phyloP scores from a whole-genome alignment of 2,113 vertebrate genomes.

The Sula dactylatra region DNA sequence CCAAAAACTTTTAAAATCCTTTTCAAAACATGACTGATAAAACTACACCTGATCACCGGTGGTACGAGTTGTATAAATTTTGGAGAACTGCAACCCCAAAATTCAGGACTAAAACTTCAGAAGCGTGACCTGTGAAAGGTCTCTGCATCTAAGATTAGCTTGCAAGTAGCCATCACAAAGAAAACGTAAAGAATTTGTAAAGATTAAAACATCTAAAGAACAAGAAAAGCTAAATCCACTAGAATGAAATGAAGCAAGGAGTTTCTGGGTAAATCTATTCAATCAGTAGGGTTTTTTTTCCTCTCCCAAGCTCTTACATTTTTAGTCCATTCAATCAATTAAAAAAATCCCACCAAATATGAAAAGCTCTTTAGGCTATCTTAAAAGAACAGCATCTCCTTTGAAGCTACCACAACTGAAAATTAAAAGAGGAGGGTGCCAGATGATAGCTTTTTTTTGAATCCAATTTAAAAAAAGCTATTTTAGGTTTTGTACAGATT shows the following conservation, averaged over 20 bases:
- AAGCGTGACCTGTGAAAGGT: not conserved
- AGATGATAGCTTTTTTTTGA: not conserved
- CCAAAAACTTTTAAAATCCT: not conserved
- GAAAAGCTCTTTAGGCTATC: not conserved
- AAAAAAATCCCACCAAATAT: not conserved
- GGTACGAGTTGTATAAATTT: fast-evolving
- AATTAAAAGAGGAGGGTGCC: not conserved
- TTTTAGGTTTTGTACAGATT: not conserved
- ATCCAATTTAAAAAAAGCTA: not conserved
- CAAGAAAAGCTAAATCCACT: not conserved
- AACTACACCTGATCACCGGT: not conserved
- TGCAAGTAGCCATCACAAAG: not conserved
- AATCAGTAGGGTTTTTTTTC: not conserved
- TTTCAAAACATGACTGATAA: not conserved
- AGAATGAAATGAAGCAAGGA: not conserved
- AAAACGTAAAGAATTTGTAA: not conserved
- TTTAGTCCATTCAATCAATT: not conserved
- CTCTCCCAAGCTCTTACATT: not conserved
- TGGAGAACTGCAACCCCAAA: not conserved
- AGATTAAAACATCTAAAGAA: not conserved
- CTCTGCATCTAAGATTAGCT: not conserved
- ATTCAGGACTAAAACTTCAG: not conserved
- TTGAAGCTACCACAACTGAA: not conserved
- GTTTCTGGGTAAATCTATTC: not conserved
- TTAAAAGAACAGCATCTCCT: not conserved